phyloP scores from a whole-genome alignment of 35 echinoderm and acorn worm species.

The Ophiothrix spiculata region DNA sequence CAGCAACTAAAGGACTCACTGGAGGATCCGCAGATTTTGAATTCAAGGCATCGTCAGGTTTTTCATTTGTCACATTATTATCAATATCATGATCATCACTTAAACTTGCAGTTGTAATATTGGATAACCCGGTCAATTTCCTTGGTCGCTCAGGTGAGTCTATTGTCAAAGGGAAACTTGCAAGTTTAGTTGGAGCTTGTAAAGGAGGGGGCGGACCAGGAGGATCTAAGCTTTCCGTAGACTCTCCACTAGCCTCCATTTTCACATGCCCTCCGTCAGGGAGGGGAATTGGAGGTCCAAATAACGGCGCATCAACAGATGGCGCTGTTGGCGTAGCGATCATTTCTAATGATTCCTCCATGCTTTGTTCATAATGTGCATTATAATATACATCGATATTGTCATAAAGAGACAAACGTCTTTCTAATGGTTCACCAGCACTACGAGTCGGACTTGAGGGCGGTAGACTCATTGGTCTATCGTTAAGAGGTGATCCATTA shows the following conservation, averaged over 20 bases:
- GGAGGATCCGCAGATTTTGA: too few species aligned
- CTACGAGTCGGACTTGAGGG: conserved; percentile 70
- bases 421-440: conserved; percentile 48
- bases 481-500: conserved; percentile 55
- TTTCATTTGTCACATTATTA: conserved; percentile 1
- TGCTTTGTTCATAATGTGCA: conserved; percentile 82
- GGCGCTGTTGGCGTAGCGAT: conserved; percentile 62
- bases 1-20: too few species aligned
- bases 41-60: neutral
- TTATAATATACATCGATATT: conserved; percentile 93
- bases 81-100: neutral
- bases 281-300: neutral
- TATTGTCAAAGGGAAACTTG: too few species aligned
- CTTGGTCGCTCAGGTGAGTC: neutral
- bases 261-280: neutral
- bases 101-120: too few species aligned
- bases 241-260: neutral
- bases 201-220: neutral
- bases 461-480: conserved; percentile 71
- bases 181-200: too few species aligned
- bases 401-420: conserved; percentile 73
- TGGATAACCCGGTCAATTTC: neutral
- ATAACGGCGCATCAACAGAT: neutral
- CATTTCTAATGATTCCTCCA: conserved; percentile 83
- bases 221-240: neutral